Conservation (phyloP, 2,888 invertebrate species). For the Folsomia manolachei region DNA sequence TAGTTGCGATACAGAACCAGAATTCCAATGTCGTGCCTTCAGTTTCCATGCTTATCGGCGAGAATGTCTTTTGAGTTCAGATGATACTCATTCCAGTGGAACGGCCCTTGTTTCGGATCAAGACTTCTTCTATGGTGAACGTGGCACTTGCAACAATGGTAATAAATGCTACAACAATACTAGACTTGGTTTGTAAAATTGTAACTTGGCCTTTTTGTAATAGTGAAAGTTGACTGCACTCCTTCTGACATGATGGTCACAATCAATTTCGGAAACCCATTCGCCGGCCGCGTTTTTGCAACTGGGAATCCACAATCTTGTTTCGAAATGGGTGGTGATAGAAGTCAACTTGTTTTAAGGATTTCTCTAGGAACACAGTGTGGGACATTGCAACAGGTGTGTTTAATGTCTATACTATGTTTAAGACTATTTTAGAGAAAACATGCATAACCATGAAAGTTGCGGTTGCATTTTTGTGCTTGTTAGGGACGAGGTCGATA, state of each 20-base stretch:
- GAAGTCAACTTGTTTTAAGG: constrained; percentile 59
- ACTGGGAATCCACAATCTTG: constrained; percentile 74
- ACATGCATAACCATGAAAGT: not conserved
- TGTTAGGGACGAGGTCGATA: constrained; percentile 54
- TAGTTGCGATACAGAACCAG: constrained; percentile 55
- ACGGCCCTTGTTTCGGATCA: constrained; percentile 63
- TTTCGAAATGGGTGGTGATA: constrained; percentile 61
- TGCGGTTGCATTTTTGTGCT: not conserved
- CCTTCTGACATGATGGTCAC: constrained; percentile 67
- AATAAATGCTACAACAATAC: constrained; percentile 51
- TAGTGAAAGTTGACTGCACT: constrained; percentile 78
- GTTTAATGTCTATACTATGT: no score
- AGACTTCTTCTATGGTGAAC: constrained; percentile 70
- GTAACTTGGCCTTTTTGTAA: not conserved
- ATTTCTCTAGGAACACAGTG: constrained; percentile 61
- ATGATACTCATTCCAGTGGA: constrained; percentile 76
- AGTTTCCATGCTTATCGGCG: constrained; percentile 52
- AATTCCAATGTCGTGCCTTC: constrained; percentile 55
- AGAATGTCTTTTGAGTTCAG: constrained; percentile 72
- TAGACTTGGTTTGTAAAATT: no score
- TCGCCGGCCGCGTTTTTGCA: constrained; percentile 73
- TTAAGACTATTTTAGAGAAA: not conserved
- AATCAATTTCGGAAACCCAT: constrained; percentile 57
- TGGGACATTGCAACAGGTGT: constrained; percentile 56
- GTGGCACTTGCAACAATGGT: constrained; percentile 81